Percentiles rank a stretch among this genome's conserved stretches.
phyloP scores from a whole-genome alignment of 2,113 vertebrate species.

The Ceuthmochares aereus region DNA sequence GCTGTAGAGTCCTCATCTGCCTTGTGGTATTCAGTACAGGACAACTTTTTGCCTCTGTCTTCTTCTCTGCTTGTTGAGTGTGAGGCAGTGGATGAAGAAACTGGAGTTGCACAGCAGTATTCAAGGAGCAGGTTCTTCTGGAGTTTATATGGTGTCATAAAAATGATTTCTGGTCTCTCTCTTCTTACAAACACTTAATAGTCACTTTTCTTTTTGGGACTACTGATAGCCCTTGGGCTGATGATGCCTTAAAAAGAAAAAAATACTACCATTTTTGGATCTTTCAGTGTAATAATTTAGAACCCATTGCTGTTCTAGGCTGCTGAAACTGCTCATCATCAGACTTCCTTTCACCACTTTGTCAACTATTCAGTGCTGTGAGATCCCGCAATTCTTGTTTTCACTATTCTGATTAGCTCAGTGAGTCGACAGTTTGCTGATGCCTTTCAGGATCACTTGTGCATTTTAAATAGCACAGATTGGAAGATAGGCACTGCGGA shows the following conservation, averaged over 20 bases:
- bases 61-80: not conserved
- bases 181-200: not conserved
- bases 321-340: not conserved
- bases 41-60: not conserved
- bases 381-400: conserved; percentile 5
- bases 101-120: not conserved
- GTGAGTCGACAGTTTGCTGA: not conserved
- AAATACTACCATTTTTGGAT: not conserved
- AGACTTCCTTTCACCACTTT: not conserved
- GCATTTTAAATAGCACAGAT: not conserved
- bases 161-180: not conserved
- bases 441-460: not conserved
- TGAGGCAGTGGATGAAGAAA: not conserved
- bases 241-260: not conserved
- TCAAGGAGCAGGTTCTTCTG: not conserved
- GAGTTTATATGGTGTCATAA: not conserved
- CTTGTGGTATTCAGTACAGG: not conserved
- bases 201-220: not conserved
- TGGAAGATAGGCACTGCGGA: not conserved
- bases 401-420: not conserved
- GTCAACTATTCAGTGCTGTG: not conserved
- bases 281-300: not conserved
- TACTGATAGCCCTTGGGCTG: not conserved
- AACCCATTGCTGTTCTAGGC: not conserved
- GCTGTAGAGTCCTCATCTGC: not conserved